Conservation (phyloP, 2,797 vertebrate species). For the Brachyalestes nurse region DNA sequence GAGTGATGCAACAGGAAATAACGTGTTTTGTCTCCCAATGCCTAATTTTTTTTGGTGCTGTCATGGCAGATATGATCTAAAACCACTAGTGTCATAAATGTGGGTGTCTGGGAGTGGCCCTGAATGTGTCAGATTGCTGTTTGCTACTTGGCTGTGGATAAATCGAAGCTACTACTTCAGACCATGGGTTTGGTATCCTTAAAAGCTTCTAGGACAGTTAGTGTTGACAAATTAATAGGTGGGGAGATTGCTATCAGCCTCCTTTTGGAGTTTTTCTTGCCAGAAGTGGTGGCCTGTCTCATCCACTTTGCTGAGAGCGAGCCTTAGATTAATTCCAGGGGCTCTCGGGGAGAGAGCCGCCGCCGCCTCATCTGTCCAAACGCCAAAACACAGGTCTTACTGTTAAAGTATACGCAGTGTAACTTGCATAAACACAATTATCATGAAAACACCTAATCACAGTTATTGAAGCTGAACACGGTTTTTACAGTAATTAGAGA, state of each 20-base stretch:
- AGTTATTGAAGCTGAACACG: too few relatives aligned
- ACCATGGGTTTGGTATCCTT: constrained; percentile 4
- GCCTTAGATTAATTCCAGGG: neutral
- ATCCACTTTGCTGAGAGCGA: neutral
- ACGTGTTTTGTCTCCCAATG: neutral
- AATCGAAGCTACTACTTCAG: neutral
- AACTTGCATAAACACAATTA: too few relatives aligned
- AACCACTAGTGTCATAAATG: constrained; percentile 6
- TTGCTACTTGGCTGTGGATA: neutral
- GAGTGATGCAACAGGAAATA: constrained; percentile 11
- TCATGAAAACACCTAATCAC: too few relatives aligned
- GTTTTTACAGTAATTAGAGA: too few relatives aligned
- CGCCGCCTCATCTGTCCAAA: too few relatives aligned
- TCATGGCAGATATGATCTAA: constrained; percentile 12
- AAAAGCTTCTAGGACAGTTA: neutral
- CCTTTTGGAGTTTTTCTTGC: neutral
- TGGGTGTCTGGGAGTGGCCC: constrained; percentile 12
- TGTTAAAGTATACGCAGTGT: too few relatives aligned
- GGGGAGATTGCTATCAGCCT: neutral
- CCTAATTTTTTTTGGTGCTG: constrained; percentile 4
- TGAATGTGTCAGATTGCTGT: neutral
- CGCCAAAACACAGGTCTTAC: too few relatives aligned
- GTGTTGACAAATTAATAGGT: neutral
- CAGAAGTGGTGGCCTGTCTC: neutral
- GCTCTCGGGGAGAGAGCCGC: neutral